Evolutionary conservation across 2,113 vertebrate species (phyloP).

Genomic region (Trogon surrucura): DNA sequence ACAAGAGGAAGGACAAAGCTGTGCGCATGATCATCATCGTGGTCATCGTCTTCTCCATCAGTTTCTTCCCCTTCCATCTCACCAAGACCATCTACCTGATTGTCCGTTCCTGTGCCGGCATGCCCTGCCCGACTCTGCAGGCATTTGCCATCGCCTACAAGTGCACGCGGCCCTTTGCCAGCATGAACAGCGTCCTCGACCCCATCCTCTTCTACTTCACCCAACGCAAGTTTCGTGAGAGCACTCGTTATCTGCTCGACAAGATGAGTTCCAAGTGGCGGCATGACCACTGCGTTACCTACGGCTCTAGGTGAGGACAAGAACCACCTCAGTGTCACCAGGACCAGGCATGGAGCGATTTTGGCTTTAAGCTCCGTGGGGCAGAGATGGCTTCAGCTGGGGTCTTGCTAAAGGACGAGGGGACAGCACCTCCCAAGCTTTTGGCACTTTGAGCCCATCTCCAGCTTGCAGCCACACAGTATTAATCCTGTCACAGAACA

Average conservation of each 20-base stretch:
- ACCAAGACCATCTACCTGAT: constrained; percentile 94
- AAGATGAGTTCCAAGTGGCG: constrained; percentile 81
- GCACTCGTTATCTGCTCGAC: constrained; percentile 80
- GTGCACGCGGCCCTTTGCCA: constrained; percentile 91
- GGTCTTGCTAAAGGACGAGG: neutral
- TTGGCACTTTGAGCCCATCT: neutral
- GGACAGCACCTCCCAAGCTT: neutral
- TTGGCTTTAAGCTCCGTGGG: fast-evolving
- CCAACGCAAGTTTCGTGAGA: constrained; percentile 83
- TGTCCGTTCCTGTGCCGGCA: constrained; percentile 72
- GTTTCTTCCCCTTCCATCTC: constrained; percentile 95
- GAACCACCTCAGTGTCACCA: fast-evolving
- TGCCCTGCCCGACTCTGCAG: constrained; percentile 80
- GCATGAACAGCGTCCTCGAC: constrained; percentile 95
- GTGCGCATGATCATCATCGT: constrained; percentile 91
- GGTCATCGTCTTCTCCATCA: constrained; percentile 86
- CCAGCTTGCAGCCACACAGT: neutral
- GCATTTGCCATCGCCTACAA: constrained; percentile 91
- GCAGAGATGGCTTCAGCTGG: neutral
- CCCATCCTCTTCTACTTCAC: constrained; percentile 98
- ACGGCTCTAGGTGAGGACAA: neutral
- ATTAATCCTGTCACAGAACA: neutral
- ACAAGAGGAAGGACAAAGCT: constrained; percentile 85
- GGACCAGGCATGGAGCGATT: neutral
- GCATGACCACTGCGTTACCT: constrained; percentile 32